Evolutionary conservation across 1,140 invertebrate species (phyloP).

Genomic region (Drosophila arizonae): DNA sequence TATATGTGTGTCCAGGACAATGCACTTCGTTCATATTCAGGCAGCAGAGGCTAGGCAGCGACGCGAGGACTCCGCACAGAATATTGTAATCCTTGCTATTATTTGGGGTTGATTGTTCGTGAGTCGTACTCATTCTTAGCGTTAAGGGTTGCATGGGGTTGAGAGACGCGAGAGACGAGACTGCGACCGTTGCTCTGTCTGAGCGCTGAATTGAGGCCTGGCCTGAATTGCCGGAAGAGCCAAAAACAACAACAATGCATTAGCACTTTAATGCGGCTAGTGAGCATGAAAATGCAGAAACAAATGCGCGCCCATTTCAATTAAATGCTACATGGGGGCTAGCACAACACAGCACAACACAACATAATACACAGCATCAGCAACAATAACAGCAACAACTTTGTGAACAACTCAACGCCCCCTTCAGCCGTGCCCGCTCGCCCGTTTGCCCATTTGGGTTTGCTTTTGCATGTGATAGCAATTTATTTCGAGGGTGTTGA

Average conservation of each 20-base stretch:
- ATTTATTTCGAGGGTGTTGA: constrained; percentile 79
- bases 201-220: background rate
- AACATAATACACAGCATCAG: constrained; percentile 42
- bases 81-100: constrained; percentile 73
- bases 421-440: background rate
- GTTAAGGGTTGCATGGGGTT: constrained; percentile 59
- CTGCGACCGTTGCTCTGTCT: constrained; percentile 5
- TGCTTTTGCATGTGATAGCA: constrained; percentile 40
- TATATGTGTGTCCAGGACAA: constrained; percentile 55
- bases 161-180: background rate
- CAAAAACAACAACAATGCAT: constrained; percentile 81
- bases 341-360: constrained; percentile 24
- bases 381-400: constrained; percentile 60
- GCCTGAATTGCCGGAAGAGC: constrained; percentile 28
- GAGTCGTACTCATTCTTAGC: constrained; percentile 46
- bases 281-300: constrained; percentile 77
- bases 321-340: constrained; percentile 70
- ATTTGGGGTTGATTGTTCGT: constrained; percentile 77
- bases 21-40: constrained; percentile 54
- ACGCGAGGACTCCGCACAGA: constrained; percentile 36
- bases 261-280: constrained; percentile 82
- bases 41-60: background rate
- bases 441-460: constrained; percentile 11
- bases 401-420: constrained; percentile 33
- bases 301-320: constrained; percentile 77